Percentiles rank a stretch among this genome's conserved stretches.
Evolutionary conservation across 2,888 invertebrate genomes (phyloP).

Genomic region (Eupithecia insigniata): DNA sequence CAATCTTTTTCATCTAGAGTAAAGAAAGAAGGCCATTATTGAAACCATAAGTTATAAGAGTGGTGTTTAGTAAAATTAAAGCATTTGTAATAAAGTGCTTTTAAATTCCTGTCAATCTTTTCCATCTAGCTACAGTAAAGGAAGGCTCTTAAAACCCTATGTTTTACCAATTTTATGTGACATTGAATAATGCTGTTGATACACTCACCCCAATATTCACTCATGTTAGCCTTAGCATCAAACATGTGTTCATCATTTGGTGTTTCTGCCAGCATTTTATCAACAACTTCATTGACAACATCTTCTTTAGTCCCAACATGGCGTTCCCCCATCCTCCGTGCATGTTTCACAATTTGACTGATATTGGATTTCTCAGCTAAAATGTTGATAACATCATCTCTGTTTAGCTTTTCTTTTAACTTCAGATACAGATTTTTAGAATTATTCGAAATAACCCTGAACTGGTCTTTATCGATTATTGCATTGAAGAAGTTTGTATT

Average conservation of each 20-base stretch:
- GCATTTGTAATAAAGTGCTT: too few relatives aligned
- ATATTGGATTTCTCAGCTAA: conserved; percentile 52
- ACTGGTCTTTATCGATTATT: conserved; percentile 63
- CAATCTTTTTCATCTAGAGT: too few relatives aligned
- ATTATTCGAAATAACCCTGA: conserved; percentile 51
- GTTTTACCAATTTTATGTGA: not conserved
- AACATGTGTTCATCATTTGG: conserved; percentile 64
- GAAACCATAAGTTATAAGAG: not conserved
- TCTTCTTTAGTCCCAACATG: conserved; percentile 43
- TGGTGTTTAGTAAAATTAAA: too few relatives aligned
- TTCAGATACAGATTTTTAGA: conserved; percentile 67
- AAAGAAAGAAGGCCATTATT: not conserved
- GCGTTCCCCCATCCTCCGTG: conserved; percentile 58
- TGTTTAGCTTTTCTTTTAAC: conserved; percentile 71
- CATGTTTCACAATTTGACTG: conserved; percentile 53
- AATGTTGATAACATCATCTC: conserved; percentile 69
- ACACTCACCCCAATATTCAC: conserved; percentile 70
- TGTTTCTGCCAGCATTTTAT: conserved; percentile 64
- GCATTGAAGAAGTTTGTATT: conserved; percentile 68
- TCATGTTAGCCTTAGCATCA: conserved; percentile 51
- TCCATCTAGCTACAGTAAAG: too few relatives aligned
- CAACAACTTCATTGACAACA: conserved; percentile 60
- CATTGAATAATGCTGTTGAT: not conserved
- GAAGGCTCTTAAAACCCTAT: too few relatives aligned
- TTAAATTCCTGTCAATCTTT: too few relatives aligned